These are phyloP conservation scores for Tigriopus californicus DNA, from an alignment of 2,888 invertebrate species.

Conservation along the genomic window DNA sequence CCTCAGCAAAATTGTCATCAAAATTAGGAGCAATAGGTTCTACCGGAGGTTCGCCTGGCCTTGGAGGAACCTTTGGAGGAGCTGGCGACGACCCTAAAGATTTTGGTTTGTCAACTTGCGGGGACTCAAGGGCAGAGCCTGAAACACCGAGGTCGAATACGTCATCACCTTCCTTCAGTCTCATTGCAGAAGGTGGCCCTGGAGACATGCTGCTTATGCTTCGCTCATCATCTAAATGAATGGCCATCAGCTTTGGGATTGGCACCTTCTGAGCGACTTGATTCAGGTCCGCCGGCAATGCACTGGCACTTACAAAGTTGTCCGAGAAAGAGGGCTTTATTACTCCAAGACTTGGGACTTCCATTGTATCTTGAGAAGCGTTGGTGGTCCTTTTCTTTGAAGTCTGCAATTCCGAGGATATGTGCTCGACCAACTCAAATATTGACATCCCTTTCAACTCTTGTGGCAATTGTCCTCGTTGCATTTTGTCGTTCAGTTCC, in stretches of 20 bases:
- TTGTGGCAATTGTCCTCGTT: constrained; percentile 4
- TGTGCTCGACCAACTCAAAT: constrained; percentile 11
- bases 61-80: too few relatives aligned
- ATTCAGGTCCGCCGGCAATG: too few relatives aligned
- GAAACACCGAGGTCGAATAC: not conserved
- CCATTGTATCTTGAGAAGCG: not conserved
- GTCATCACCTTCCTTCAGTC: too few relatives aligned
- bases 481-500: constrained; percentile 35
- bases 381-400: not conserved
- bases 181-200: not conserved
- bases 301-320: constrained; percentile 6
- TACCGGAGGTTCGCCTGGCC: not conserved
- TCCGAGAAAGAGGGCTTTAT: constrained; percentile 14
- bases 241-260: not conserved
- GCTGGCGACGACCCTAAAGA: too few relatives aligned
- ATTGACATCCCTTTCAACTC: constrained; percentile 15
- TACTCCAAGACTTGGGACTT: not conserved
- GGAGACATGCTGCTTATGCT: not conserved
- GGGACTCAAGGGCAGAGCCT: not conserved
- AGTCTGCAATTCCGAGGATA: not conserved
- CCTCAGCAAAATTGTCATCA: not conserved
- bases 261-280: not conserved
- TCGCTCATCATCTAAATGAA: not conserved
- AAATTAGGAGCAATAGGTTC: not conserved
- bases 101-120: not conserved